Conservation (phyloP, 2,113 vertebrate genomes). For the Xenus cinereus region DNA sequence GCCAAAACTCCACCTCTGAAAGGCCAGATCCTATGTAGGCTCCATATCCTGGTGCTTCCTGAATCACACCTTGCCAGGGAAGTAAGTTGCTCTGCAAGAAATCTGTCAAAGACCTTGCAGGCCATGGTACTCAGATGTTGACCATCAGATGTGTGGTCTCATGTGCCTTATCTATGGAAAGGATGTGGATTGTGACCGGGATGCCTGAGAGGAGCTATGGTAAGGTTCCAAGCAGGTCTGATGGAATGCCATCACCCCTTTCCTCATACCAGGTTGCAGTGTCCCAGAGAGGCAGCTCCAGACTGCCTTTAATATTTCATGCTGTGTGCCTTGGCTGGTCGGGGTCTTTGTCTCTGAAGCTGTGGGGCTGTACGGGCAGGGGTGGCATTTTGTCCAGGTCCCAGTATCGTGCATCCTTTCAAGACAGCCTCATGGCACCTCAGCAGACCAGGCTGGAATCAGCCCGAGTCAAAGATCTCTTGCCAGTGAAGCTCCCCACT, state of each 20-base stretch:
- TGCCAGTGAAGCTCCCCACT: not conserved
- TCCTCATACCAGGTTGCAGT: not conserved
- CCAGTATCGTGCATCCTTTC: accelerated
- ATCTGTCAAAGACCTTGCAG: not conserved
- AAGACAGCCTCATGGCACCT: not conserved
- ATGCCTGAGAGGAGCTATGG: not conserved
- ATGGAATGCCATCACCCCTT: not conserved
- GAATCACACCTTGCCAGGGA: not conserved
- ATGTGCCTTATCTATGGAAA: not conserved
- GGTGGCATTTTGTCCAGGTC: not conserved
- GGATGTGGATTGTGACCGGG: not conserved
- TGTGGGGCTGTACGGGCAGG: not conserved
- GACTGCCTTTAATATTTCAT: not conserved
- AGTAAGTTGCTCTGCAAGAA: not conserved
- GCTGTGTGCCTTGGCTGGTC: not conserved
- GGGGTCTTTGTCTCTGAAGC: not conserved
- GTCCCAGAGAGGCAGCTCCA: not conserved
- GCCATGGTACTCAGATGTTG: not conserved
- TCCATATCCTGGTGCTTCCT: not conserved
- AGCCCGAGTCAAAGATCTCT: too few species aligned
- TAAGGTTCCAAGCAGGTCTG: not conserved
- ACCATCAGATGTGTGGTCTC: not conserved
- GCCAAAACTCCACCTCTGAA: not conserved
- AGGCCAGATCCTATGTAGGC: not conserved
- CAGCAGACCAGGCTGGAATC: not conserved